Base-by-base conservation (phyloP, 2,113 vertebrate genomes). In the Athene noctua region DNA sequence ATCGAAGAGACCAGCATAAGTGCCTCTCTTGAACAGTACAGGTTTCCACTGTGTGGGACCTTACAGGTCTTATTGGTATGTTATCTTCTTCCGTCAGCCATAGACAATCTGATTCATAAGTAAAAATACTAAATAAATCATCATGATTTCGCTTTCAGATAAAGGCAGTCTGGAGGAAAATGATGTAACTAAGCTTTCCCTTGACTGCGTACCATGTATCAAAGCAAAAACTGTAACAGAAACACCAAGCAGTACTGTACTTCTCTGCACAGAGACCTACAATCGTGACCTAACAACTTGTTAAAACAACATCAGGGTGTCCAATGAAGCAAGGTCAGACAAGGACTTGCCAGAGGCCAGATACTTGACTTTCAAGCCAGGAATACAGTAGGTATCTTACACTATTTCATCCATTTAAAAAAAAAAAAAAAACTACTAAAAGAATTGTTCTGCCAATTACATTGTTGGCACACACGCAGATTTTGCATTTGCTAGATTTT, bases 241-340 rank as follows among this genome's bases (percentile, higher is more conserved):
- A 92, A 58, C 46, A 85, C 77, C 0, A 0, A 66, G 19, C 40
- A 81, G 83, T 44, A 49, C 36, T n/a, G 71, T 27, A 51, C 34
- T 54, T 54, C 79, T 70, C 88, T 51, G 59, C 81, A 44, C 25
- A 20, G 38, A 91, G 87, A 87, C 79, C 84, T 86, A 68, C 68
- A 96, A 84, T 96, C 57, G 82, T 47, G 80, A 95, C 62, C 92
- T 92, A 95, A 95, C 95, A 96, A 90, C 79, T 51, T 68, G 88
- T 49, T 79, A 67, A 62, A 96, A 86, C 67, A 97, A 47, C 92
- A 82, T 90, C 86, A 92, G 36, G 72, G 63, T 67, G 59, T 26
- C 80, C 79, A 89, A 21, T 3, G 11, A 96, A 96, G 93, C 96
- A 90, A 38, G 63, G 80, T 2, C 2, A 1, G 91, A 90, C 92